Base-by-base conservation (phyloP, 2,113 vertebrate genomes). In the Pelmatolapia mariae region DNA sequence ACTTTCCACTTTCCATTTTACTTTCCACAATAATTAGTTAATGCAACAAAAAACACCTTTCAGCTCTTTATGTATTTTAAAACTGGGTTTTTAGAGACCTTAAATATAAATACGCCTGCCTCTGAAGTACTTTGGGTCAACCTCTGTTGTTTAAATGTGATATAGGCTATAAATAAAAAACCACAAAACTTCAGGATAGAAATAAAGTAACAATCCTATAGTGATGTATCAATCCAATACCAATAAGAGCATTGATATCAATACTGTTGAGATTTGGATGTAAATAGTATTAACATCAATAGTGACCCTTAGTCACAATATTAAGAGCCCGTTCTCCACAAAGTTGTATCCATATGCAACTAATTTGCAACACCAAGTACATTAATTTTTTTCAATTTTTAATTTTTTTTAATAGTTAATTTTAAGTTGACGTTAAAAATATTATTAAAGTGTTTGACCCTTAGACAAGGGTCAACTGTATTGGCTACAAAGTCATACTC, bases 381-480 rank as follows among this genome's bases (percentile, higher is more conserved):
- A 5, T 19, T 2, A 2, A 3, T 16, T 45, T 6, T 66, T 24
- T 16, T 6, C 1, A 1, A 10, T 16, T 29, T 59, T 1, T 1
- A 0, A 2, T 2, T 4, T 59, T 31, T 59, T 59, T 59, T 16
- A 24, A 71, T 24, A 71, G 7, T 71, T 71, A 22, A 68, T 15
- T 40, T 68, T 40, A 71, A 43, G 8, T 71, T 71, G 36, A 16
- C 3, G 3, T 22, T 22, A 15, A 71, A 59, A 40, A 22, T 57
- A 43, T 54, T 56, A 56, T 36, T 81, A 38, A 57, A 40, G 16
- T 43, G 6, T 59, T 40, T 81, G 15, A 43, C 16, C 40, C 16
- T 76, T 47, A 29, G 26, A 47, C 43, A 56, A 6, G 13, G 5
- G 9, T 57, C 10, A 11, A 18, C 10, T 43, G 56, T 13, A 16